Evolutionary conservation across 2,888 invertebrate species (phyloP).

Genomic region (Tetanocera ferruginea): DNA sequence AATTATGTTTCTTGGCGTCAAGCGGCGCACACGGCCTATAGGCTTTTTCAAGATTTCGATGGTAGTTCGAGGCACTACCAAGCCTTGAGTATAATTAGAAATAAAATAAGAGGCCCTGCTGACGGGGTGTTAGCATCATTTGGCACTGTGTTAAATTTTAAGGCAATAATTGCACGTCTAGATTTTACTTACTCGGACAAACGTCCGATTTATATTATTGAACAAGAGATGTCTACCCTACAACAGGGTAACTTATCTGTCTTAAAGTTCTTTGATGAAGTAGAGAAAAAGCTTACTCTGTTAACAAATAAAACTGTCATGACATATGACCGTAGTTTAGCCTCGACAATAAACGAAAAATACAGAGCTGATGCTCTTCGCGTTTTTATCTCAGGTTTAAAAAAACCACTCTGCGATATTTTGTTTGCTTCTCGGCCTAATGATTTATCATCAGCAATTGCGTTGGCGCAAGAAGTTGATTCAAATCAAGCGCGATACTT

Average conservation of each 20-base stretch:
- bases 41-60: slow-evolving; percentile 27
- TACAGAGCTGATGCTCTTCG: slow-evolving; percentile 42
- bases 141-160: slow-evolving; percentile 38
- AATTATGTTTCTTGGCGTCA: slow-evolving; percentile 31
- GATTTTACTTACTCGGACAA: slow-evolving; percentile 31
- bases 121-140: slow-evolving; percentile 29
- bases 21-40: slow-evolving; percentile 38
- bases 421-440: slow-evolving; percentile 40
- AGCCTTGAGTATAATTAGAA: slow-evolving; percentile 30
- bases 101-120: slow-evolving; percentile 31
- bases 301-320: too few relatives aligned
- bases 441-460: slow-evolving; percentile 32
- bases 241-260: not conserved
- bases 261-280: not conserved
- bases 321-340: too few relatives aligned
- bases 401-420: slow-evolving; percentile 39
- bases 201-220: too few relatives aligned
- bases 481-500: slow-evolving; percentile 39
- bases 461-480: slow-evolving; percentile 34
- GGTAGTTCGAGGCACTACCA: slow-evolving; percentile 36
- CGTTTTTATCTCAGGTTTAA: slow-evolving; percentile 39
- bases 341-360: too few relatives aligned
- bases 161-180: slow-evolving; percentile 32
- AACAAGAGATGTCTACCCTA: not conserved
- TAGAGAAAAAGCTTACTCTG: not conserved